A percentile compares a stretch with the other conserved stretches of the same genome.
Evolutionary conservation across 2,797 vertebrate genomes (phyloP).

Genomic region (Artibeus jamaicensis): DNA sequence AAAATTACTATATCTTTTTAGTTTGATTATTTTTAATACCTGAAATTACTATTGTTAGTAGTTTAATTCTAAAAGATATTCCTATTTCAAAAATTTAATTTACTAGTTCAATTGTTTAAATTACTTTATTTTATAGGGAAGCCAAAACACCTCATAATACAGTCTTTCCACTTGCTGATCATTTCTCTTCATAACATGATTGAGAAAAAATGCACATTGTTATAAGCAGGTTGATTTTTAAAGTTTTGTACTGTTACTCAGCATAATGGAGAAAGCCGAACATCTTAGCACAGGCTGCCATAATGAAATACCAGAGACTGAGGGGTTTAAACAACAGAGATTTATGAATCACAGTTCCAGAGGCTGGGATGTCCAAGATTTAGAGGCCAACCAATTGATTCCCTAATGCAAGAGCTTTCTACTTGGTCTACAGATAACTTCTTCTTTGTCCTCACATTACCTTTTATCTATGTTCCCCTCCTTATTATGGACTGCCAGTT

Average conservation of each 20-base stretch:
- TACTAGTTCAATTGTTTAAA: neutral
- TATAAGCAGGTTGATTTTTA: neutral
- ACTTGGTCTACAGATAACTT: neutral
- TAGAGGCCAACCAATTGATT: neutral
- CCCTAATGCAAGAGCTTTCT: neutral
- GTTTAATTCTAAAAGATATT: neutral
- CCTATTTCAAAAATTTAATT: neutral
- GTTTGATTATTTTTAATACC: slow-evolving; percentile 13
- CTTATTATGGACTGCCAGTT: neutral
- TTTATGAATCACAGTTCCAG: neutral
- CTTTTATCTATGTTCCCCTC: neutral
- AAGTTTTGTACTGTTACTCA: neutral
- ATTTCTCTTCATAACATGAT: neutral
- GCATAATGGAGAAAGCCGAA: neutral
- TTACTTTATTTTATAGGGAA: neutral
- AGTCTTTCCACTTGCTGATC: neutral
- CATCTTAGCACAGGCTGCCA: neutral
- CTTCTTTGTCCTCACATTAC: neutral
- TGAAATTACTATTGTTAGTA: slow-evolving; percentile 17
- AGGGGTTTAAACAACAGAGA: neutral
- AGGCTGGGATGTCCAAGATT: neutral
- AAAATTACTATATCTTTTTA: slow-evolving; percentile 31
- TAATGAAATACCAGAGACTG: neutral
- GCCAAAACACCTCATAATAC: neutral
- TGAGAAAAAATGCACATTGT: neutral